These are phyloP conservation scores for Brachypalpus laphriformis DNA, from an alignment of 2,888 invertebrate species.

Conservation along the genomic window DNA sequence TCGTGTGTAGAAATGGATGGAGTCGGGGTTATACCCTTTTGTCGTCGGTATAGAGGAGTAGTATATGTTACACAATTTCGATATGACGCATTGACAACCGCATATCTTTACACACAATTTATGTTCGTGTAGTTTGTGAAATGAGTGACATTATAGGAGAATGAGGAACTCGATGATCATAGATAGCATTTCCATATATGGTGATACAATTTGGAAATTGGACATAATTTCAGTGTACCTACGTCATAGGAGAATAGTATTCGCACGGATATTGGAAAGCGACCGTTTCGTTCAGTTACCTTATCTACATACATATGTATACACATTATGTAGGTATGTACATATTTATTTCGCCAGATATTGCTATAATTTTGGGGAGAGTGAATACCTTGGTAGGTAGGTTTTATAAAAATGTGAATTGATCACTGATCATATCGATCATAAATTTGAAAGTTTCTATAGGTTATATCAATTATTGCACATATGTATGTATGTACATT, in stretches of 20 bases:
- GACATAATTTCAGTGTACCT: neutral
- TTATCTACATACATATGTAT: too few relatives aligned
- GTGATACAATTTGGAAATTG: neutral
- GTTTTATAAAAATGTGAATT: too few relatives aligned
- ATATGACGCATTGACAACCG: slow-evolving; percentile 26
- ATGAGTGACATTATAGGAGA: neutral
- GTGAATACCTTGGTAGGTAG: too few relatives aligned
- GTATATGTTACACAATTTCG: neutral
- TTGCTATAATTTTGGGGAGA: too few relatives aligned
- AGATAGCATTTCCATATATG: neutral
- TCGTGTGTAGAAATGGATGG: neutral
- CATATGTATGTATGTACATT: too few relatives aligned
- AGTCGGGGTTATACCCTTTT: slow-evolving; percentile 29
- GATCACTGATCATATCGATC: too few relatives aligned
- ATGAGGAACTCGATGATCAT: neutral
- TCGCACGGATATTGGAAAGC: too few relatives aligned
- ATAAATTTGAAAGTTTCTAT: too few relatives aligned
- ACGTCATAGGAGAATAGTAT: neutral
- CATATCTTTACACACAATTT: neutral
- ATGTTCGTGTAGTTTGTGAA: neutral
- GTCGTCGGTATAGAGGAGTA: neutral
- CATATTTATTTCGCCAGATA: too few relatives aligned
- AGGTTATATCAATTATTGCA: too few relatives aligned
- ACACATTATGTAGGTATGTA: too few relatives aligned
- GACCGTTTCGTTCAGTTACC: too few relatives aligned